phyloP scores from a whole-genome alignment of 2,113 vertebrate genomes.

The Girardinichthys multiradiatus region DNA sequence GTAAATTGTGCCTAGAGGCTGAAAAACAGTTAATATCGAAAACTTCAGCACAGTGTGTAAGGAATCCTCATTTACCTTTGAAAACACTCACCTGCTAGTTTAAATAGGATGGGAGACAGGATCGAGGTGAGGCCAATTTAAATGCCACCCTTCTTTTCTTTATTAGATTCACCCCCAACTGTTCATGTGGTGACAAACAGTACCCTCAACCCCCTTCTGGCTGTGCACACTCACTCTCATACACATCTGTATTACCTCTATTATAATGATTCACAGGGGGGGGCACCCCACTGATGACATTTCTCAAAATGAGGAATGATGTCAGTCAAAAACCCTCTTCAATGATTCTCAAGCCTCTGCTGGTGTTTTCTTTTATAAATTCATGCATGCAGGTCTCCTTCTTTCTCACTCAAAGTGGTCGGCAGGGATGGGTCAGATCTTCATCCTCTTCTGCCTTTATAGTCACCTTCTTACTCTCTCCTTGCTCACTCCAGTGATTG shows the following conservation, averaged over 20 bases:
- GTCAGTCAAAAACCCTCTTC: slow-evolving; percentile 68
- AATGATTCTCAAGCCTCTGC: slow-evolving; percentile 36
- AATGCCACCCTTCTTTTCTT: slow-evolving; percentile 74
- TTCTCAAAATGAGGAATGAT: slow-evolving; percentile 76
- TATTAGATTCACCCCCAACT: slow-evolving; percentile 75
- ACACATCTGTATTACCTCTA: slow-evolving; percentile 66
- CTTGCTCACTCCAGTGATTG: slow-evolving; percentile 54
- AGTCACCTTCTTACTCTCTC: slow-evolving; percentile 23
- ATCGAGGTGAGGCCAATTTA: slow-evolving; percentile 70
- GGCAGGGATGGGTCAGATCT: slow-evolving; percentile 43
- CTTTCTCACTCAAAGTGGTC: slow-evolving; percentile 31
- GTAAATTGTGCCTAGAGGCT: neutral
- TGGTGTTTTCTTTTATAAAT: slow-evolving; percentile 59
- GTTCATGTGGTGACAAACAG: slow-evolving; percentile 79
- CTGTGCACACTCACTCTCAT: slow-evolving; percentile 33
- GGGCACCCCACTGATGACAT: slow-evolving; percentile 66
- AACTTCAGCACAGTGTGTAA: slow-evolving; percentile 23
- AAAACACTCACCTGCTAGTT: slow-evolving; percentile 40
- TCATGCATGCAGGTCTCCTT: slow-evolving; percentile 30
- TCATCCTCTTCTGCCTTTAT: slow-evolving; percentile 17
- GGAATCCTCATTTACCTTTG: slow-evolving; percentile 51
- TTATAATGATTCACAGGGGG: slow-evolving; percentile 74
- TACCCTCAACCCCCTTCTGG: slow-evolving; percentile 60
- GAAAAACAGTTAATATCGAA: slow-evolving; percentile 17
- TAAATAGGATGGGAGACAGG: slow-evolving; percentile 14